Evolutionary conservation across 2,797 vertebrate species (phyloP).

Genomic region (Sebastes miniatus): DNA sequence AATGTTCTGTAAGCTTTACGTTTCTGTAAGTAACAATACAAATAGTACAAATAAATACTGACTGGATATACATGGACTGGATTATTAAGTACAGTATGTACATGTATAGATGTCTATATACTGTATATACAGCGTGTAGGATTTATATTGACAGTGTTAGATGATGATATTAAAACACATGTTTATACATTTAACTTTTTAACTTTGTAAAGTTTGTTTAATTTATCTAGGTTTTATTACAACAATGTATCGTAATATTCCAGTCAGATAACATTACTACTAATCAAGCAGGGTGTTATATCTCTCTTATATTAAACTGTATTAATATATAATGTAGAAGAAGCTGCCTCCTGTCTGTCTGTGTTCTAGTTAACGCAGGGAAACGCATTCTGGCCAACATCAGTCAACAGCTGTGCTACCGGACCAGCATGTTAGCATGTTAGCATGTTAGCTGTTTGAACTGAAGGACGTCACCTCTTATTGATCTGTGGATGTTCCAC

Average conservation of each 20-base stretch:
- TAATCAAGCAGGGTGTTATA: neutral
- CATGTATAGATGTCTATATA: no score
- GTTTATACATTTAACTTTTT: neutral
- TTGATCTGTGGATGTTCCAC: no score
- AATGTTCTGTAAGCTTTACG: neutral
- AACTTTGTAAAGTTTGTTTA: neutral
- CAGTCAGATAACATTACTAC: neutral
- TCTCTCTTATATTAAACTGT: no score
- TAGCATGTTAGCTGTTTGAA: neutral
- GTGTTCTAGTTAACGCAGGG: constrained; percentile 48
- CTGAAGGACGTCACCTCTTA: neutral
- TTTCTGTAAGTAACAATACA: no score
- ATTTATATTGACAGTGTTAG: neutral
- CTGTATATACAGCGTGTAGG: neutral
- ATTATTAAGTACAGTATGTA: no score
- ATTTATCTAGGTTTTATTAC: no score
- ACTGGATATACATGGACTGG: neutral
- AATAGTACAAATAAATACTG: no score
- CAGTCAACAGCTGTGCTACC: neutral
- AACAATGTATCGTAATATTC: neutral
- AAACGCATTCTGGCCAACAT: constrained; percentile 62
- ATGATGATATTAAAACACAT: neutral
- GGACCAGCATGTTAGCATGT: neutral
- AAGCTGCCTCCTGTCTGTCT: neutral
- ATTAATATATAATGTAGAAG: no score